Base-by-base conservation (phyloP, 2,888 invertebrate species). In the Ornithoptera priamus region DNA sequence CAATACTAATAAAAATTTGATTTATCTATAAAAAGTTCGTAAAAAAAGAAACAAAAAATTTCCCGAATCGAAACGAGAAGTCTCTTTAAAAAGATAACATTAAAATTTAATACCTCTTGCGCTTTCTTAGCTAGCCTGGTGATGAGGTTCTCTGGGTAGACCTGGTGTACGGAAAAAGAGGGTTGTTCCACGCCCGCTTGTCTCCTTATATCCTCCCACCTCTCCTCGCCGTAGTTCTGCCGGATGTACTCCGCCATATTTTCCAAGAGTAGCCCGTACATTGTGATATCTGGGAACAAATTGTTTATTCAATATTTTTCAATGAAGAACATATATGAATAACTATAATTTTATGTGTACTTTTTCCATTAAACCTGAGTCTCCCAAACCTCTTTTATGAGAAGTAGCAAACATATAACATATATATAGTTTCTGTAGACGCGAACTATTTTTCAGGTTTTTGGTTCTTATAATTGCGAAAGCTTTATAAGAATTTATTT, bases 241-340 rank as follows among this genome's bases (percentile, higher is more conserved):
- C 97, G 96, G 82, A 99, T 97, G 91, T 96, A 98, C 87, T 98
- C 97, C 77, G 97, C 96, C 92, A 99, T 94, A 84, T 98, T 98
- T 88, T 99, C 99, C 80, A 99, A 92, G 59, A 99, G 94, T 74
- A 99, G 93, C 53, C 99, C 99, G 93, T 99, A 99, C 99, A 99
- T 99, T 72, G 69, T 90, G 84, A 69, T 71, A 74, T 70, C 85
- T 87, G 82, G 15, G 5, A 7, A 53, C 1, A 53, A 53, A 53
- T 7, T n/a, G 7, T 53, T 53, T 18, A 53, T 53, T 53, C n/a
- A 53, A 53, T 53, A 53, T 6, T n/a, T 53, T 18, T n/a, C n/a
- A 53, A 18, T 6, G 18, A 6, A 53, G n/a, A n/a, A 53, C 6
- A n/a, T n/a, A n/a, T 53, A 18, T 7, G 6, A 53, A n/a, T 53